Percentiles rank a stretch among this genome's conserved stretches.
phyloP scores from a whole-genome alignment of 2,797 vertebrate genomes.

The Acestrorhynchus altus region DNA sequence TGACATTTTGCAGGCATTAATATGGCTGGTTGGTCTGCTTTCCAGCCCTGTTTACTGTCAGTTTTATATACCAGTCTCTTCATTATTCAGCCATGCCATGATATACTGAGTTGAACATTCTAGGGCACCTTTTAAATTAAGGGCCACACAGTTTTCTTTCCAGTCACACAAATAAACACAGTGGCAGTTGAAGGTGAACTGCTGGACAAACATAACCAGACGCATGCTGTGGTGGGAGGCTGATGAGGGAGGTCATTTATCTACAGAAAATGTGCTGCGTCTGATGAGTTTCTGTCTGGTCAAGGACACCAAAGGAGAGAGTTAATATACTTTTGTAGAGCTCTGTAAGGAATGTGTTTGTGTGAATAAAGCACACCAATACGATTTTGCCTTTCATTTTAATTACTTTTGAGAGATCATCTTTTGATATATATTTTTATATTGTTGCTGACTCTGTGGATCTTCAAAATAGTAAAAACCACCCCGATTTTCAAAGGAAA shows the following conservation, averaged over 20 bases:
- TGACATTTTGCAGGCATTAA: too few relatives aligned
- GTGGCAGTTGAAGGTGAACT: constrained; percentile 7
- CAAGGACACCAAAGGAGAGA: constrained; percentile 17
- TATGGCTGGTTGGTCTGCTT: too few relatives aligned
- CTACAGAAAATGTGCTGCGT: not conserved
- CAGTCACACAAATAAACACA: constrained; percentile 7
- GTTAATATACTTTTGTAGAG: not conserved
- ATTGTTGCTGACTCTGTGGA: too few relatives aligned
- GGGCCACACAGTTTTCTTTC: constrained; percentile 9
- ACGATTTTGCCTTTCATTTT: not conserved
- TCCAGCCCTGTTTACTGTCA: too few relatives aligned
- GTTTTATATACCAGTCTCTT: too few relatives aligned
- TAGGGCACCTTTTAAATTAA: not conserved
- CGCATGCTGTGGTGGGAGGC: not conserved
- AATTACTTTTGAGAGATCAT: not conserved
- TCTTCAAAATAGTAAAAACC: too few relatives aligned
- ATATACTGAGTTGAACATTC: too few relatives aligned
- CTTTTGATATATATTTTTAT: not conserved
- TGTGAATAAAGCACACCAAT: not conserved
- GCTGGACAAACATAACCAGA: not conserved
- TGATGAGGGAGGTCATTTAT: not conserved
- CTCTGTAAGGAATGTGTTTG: not conserved
- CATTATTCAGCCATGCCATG: too few relatives aligned
- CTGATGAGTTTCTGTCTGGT: constrained; percentile 6
- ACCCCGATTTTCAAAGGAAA: too few relatives aligned